Evolutionary conservation across 2,113 vertebrate genomes (phyloP).

Genomic region (Percopsis transmontana): DNA sequence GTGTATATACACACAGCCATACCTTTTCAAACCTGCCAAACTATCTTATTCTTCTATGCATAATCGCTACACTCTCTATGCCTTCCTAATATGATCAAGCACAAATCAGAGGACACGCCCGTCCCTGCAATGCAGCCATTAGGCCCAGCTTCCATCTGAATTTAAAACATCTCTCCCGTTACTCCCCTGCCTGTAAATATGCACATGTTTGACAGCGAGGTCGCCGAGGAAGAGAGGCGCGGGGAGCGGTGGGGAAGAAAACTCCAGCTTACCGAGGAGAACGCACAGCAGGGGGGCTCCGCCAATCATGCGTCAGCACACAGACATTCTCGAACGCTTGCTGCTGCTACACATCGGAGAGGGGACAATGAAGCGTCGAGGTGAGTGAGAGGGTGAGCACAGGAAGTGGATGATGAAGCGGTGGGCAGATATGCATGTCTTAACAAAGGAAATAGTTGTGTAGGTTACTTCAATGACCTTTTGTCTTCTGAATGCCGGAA

Average conservation of each 20-base stretch:
- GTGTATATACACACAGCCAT: neutral
- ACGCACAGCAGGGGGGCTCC: conserved; percentile 34
- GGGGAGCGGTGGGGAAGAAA: conserved; percentile 53
- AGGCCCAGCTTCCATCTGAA: conserved; percentile 62
- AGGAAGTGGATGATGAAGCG: conserved; percentile 65
- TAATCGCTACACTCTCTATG: conserved; percentile 40
- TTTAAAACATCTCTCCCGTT: conserved; percentile 56
- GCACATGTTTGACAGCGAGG: conserved; percentile 77
- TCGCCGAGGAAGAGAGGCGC: conserved; percentile 61
- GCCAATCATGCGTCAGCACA: conserved; percentile 63
- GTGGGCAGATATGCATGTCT: conserved; percentile 53
- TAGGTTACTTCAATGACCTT: conserved; percentile 53
- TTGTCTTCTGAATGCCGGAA: conserved; percentile 29
- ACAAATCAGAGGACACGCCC: conserved; percentile 66
- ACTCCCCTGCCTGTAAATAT: conserved; percentile 68
- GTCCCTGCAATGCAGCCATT: conserved; percentile 74
- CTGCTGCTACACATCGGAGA: conserved; percentile 69
- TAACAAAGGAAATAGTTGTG: conserved; percentile 58
- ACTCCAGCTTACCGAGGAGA: conserved; percentile 61
- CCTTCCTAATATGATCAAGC: conserved; percentile 51
- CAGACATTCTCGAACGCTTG: conserved; percentile 50
- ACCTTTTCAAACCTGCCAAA: neutral
- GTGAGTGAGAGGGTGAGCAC: conserved; percentile 54
- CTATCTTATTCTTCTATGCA: conserved; percentile 13
- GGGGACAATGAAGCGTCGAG: conserved; percentile 63